A percentile compares a stretch with the other conserved stretches of the same genome.
phyloP scores from a whole-genome alignment of 2,113 vertebrate genomes.

The Antechinus flavipes region DNA sequence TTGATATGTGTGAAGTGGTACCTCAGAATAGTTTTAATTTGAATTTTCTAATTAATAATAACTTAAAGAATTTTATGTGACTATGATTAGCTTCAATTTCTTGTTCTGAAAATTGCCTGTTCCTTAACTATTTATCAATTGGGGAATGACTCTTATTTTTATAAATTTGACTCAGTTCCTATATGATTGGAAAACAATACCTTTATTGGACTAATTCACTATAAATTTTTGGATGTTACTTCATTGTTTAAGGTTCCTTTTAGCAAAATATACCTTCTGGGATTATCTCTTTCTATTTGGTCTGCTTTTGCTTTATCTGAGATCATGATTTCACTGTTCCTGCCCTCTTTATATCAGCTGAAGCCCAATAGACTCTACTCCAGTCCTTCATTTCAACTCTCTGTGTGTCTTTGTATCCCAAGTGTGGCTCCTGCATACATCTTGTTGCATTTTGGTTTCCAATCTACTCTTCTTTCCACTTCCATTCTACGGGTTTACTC shows the following conservation, averaged over 20 bases:
- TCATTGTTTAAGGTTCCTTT: background rate
- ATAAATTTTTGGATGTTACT: background rate
- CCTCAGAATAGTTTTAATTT: background rate
- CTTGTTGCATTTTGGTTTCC: background rate
- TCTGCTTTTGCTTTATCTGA: too few species aligned
- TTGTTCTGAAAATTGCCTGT: background rate
- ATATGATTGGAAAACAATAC: background rate
- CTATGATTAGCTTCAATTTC: background rate
- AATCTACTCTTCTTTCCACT: background rate
- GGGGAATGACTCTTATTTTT: background rate
- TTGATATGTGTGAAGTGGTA: background rate
- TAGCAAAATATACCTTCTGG: background rate
- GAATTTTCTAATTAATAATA: too few species aligned
- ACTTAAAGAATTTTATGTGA: background rate
- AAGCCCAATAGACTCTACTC: background rate
- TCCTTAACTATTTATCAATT: background rate
- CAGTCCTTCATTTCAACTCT: background rate
- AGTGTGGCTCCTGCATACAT: background rate
- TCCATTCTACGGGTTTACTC: background rate
- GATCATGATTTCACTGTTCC: too few species aligned
- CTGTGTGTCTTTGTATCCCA: background rate
- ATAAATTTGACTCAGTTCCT: background rate
- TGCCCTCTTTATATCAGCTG: background rate
- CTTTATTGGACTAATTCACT: background rate
- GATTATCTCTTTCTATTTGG: background rate